A percentile compares a stretch with the other conserved stretches of the same genome.
Evolutionary conservation across 2,113 vertebrate genomes (phyloP).

Genomic region (Neotoma lepida): DNA sequence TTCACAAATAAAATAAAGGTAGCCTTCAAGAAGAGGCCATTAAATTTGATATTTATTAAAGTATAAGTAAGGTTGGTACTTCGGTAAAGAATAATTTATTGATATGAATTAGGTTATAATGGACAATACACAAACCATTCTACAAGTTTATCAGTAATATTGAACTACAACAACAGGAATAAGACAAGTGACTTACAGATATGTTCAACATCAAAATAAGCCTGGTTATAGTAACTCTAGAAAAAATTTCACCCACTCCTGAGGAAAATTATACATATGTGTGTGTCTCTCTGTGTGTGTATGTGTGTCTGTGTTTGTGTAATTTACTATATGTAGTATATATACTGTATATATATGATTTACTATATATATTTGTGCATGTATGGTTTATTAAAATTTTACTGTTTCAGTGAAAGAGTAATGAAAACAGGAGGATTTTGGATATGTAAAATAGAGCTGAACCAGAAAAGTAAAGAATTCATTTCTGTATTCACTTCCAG

Average conservation of each 20-base stretch:
- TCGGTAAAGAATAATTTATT: background rate
- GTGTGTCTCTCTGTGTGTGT: background rate
- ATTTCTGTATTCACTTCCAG: background rate
- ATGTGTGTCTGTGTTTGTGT: background rate
- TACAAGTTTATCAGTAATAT: background rate
- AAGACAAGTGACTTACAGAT: background rate
- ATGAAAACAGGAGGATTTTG: background rate
- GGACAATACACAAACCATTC: background rate
- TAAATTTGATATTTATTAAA: conserved; percentile 17
- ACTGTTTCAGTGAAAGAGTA: background rate
- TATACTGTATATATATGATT: background rate
- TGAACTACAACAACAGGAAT: background rate
- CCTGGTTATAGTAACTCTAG: background rate
- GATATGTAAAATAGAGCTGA: background rate
- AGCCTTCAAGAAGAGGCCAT: background rate
- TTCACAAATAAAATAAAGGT: background rate
- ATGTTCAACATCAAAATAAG: background rate
- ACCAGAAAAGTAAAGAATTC: background rate
- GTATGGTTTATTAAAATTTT: background rate
- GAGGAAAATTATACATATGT: background rate
- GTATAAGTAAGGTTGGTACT: background rate
- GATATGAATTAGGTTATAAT: background rate
- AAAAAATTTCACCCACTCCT: background rate
- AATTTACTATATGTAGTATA: background rate
- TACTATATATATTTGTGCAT: background rate